A percentile compares a stretch with the other conserved stretches of the same genome.
Conservation (phyloP, 1,140 invertebrate species). For the Yoshiicerus persimilis region DNA sequence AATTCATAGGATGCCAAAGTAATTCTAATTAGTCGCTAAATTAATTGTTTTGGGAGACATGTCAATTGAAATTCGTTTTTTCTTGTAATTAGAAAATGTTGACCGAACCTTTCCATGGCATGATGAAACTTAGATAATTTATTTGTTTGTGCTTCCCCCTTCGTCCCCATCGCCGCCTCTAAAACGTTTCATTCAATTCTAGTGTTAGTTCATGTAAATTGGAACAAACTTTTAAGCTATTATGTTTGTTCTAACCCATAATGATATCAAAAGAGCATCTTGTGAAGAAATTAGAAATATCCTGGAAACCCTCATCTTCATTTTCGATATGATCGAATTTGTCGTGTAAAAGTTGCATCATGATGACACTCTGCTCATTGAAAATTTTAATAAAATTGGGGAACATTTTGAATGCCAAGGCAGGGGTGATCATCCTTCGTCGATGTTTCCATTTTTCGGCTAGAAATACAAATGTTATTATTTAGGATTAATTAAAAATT, state of each 20-base stretch:
- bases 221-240: too few species aligned
- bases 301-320: neutral
- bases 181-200: neutral
- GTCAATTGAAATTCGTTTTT: too few species aligned
- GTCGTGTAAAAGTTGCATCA: neutral
- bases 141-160: neutral
- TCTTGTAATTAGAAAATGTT: too few species aligned
- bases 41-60: too few species aligned
- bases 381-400: neutral
- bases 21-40: too few species aligned
- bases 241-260: neutral
- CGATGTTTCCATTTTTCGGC: neutral
- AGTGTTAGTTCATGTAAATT: neutral
- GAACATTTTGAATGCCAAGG: neutral
- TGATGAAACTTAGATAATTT: neutral
- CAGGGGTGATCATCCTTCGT: neutral
- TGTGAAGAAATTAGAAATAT: neutral
- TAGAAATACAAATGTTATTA: neutral
- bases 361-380: neutral
- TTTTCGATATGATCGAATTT: neutral
- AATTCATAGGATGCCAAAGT: too few species aligned
- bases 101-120: neutral
- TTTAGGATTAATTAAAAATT: neutral
- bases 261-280: constrained; percentile 10
- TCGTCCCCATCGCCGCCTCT: neutral